Evolutionary conservation across 1,140 invertebrate species (phyloP).

Genomic region (Temnothorax nylanderi): DNA sequence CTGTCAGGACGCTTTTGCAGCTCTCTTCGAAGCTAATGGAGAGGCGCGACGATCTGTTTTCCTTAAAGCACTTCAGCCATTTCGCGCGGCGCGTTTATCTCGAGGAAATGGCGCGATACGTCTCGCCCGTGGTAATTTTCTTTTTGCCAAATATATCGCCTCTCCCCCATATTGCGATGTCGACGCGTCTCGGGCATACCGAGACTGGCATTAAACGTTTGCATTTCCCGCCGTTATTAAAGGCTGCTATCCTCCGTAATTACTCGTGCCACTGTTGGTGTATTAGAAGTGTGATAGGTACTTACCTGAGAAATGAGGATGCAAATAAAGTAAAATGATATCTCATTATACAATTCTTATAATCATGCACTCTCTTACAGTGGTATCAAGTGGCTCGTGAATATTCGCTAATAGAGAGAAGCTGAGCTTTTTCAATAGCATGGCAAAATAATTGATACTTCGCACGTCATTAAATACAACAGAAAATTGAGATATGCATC

Average conservation of each 20-base stretch:
- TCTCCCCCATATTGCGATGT: not conserved
- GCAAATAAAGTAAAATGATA: slow-evolving; percentile 3
- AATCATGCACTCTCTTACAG: not conserved
- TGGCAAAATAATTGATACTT: not conserved
- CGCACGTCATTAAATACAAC: not conserved
- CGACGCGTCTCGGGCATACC: slow-evolving; percentile 29
- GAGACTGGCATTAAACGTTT: slow-evolving; percentile 27
- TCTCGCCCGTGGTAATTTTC: slow-evolving; percentile 55
- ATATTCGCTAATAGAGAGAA: not conserved
- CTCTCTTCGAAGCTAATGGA: slow-evolving; percentile 48
- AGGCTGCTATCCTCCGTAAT: slow-evolving; percentile 14
- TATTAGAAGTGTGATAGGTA: slow-evolving; percentile 20
- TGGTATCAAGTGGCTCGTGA: not conserved
- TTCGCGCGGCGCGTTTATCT: slow-evolving; percentile 50
- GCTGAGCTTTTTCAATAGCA: not conserved
- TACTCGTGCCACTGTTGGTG: not conserved
- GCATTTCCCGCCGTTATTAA: slow-evolving; percentile 42
- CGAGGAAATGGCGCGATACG: slow-evolving; percentile 53
- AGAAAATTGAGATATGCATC: not conserved
- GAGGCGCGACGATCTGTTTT: slow-evolving; percentile 55
- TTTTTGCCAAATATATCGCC: slow-evolving; percentile 48
- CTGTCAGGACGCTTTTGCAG: slow-evolving; percentile 61
- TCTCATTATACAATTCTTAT: not conserved
- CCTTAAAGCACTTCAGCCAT: slow-evolving; percentile 53
- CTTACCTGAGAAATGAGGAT: slow-evolving; percentile 30